Conservation (phyloP, 1,140 invertebrate genomes). For the Drosophila lacteicornis region DNA sequence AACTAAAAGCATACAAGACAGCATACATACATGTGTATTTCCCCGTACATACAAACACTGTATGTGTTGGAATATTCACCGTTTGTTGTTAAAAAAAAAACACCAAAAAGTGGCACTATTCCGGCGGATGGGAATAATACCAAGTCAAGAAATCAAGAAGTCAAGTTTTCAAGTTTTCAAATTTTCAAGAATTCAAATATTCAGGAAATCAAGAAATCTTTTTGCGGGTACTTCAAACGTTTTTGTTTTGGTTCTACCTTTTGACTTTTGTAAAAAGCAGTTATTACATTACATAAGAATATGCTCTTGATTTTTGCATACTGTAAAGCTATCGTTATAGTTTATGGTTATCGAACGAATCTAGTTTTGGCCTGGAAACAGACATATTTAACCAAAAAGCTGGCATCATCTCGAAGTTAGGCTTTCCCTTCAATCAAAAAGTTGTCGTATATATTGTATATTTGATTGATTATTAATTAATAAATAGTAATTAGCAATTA, state of each 20-base stretch:
- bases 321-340: constrained; percentile 18
- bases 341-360: constrained; percentile 1
- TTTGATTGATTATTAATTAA: constrained; percentile 3
- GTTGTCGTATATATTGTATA: constrained; percentile 6
- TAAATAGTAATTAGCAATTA: constrained; percentile 9
- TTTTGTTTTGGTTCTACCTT: constrained; percentile 14
- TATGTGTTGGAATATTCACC: not conserved
- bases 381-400: not conserved
- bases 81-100: constrained; percentile 8
- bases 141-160: not conserved
- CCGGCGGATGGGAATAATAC: not conserved
- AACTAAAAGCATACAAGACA: constrained; percentile 38
- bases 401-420: constrained; percentile 2
- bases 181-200: too few species aligned
- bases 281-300: constrained; percentile 1
- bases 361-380: constrained; percentile 3
- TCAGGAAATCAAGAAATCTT: not conserved
- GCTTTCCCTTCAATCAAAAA: constrained; percentile 1
- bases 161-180: not conserved
- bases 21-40: constrained; percentile 28
- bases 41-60: not conserved
- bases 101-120: not conserved
- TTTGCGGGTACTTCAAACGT: constrained; percentile 2
- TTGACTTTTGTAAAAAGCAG: constrained; percentile 2
- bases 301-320: constrained; percentile 20